A percentile compares a stretch with the other conserved stretches of the same genome.
Conservation (phyloP, 2,113 vertebrate genomes). For the Pelecanoides urinatrix region DNA sequence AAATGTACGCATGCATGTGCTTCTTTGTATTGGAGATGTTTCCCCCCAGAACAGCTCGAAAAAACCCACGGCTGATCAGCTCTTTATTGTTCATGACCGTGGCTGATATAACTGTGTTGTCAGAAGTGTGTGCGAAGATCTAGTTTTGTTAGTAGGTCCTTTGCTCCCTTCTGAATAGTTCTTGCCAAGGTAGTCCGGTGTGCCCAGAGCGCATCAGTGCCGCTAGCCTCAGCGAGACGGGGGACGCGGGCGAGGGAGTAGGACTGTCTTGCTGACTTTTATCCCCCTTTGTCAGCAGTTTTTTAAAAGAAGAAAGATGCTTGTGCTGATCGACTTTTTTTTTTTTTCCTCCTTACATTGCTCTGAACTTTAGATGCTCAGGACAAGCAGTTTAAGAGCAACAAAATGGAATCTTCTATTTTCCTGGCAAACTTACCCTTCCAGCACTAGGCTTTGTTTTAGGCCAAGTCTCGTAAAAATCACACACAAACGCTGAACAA, state of each 20-base stretch:
- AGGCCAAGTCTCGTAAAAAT: constrained; percentile 55
- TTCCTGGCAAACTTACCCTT: constrained; percentile 23
- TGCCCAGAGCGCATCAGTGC: background rate
- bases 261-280: background rate
- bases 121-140: background rate
- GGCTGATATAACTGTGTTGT: background rate
- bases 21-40: accelerated
- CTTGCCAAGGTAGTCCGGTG: background rate
- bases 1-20: background rate
- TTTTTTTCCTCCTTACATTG: background rate
- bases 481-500: constrained; percentile 26
- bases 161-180: background rate
- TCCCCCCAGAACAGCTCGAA: background rate
- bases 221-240: background rate
- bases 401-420: constrained; percentile 10
- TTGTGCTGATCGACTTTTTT: background rate
- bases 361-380: background rate
- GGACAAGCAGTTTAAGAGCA: background rate
- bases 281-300: background rate
- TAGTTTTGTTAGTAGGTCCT: background rate
- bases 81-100: background rate
- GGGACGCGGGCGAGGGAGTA: background rate
- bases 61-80: background rate
- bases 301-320: background rate
- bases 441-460: constrained; percentile 10